These are phyloP conservation scores for Phaonia tiefii DNA, from an alignment of 2,888 invertebrate genomes.

Conservation along the genomic window DNA sequence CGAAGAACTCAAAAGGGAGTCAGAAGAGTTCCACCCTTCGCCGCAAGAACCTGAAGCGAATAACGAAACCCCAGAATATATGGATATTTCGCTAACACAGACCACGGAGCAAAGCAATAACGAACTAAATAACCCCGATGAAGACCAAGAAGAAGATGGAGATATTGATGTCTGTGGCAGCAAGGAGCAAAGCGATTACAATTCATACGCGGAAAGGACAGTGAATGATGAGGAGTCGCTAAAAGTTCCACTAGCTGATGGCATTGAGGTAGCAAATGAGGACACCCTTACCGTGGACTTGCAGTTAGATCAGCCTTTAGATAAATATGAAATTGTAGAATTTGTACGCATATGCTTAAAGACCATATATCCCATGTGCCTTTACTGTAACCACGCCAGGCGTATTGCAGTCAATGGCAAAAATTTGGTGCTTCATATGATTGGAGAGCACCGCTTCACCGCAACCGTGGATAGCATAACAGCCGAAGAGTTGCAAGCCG, in stretches of 20 bases:
- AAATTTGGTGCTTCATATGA: slow-evolving; percentile 89
- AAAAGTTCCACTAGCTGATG: slow-evolving; percentile 74
- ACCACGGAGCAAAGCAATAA: slow-evolving; percentile 11
- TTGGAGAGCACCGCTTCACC: slow-evolving; percentile 90
- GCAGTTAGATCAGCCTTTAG: slow-evolving; percentile 87
- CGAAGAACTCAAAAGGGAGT: neutral
- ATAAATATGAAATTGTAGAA: slow-evolving; percentile 87
- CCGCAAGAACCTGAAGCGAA: neutral
- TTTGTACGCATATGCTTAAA: slow-evolving; percentile 88
- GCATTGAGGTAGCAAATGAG: slow-evolving; percentile 83
- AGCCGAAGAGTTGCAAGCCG: slow-evolving; percentile 87
- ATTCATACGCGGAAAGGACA: neutral
- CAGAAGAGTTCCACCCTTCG: neutral
- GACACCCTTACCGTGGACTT: slow-evolving; percentile 87
- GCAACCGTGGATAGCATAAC: slow-evolving; percentile 89
- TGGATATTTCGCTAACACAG: neutral
- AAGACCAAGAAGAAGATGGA: slow-evolving; percentile 61
- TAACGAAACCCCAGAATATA: neutral
- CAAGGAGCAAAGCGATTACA: slow-evolving; percentile 33
- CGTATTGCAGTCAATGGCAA: slow-evolving; percentile 92
- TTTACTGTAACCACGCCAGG: slow-evolving; percentile 92
- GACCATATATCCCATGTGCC: slow-evolving; percentile 86
- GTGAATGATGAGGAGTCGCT: slow-evolving; percentile 21
- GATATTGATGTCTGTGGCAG: slow-evolving; percentile 74
- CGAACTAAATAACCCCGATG: slow-evolving; percentile 7